phyloP scores from a whole-genome alignment of 2,797 vertebrate genomes.

The Triplophysa yarkandensis region DNA sequence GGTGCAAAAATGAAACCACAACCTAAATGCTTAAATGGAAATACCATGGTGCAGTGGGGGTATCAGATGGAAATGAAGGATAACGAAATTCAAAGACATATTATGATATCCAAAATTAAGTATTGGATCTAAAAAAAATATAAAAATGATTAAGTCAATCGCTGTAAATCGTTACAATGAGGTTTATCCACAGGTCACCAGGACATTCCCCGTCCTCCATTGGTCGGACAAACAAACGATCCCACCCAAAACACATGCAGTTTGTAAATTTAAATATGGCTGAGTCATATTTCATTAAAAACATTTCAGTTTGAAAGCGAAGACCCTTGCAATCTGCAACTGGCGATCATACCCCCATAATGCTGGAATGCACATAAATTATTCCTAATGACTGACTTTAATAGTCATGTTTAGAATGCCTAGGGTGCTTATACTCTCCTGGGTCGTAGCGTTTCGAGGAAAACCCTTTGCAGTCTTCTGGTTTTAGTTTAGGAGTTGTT shows the following conservation, averaged over 20 bases:
- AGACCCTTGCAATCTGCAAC: neutral
- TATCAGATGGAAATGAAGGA: neutral
- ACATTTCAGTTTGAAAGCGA: neutral
- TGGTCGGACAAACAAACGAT: neutral
- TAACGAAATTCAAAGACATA: neutral
- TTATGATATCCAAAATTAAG: no score
- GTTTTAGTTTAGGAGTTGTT: conserved; percentile 27
- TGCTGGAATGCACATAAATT: conserved; percentile 1
- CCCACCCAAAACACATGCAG: neutral
- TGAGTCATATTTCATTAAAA: neutral
- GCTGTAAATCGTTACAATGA: no score
- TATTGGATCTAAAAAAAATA: no score
- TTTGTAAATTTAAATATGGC: neutral
- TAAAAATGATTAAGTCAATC: no score
- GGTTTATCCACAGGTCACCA: neutral
- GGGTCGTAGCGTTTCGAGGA: neutral
- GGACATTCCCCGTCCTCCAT: neutral
- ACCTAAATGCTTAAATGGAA: no score
- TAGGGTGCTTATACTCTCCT: neutral
- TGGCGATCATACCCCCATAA: neutral
- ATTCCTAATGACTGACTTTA: neutral
- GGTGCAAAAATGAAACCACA: neutral
- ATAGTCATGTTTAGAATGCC: conserved; percentile 7
- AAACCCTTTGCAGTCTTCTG: conserved; percentile 32
- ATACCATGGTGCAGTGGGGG: neutral